Base-by-base conservation (phyloP, 2,113 vertebrate genomes). In the Oostethus manadensis region DNA sequence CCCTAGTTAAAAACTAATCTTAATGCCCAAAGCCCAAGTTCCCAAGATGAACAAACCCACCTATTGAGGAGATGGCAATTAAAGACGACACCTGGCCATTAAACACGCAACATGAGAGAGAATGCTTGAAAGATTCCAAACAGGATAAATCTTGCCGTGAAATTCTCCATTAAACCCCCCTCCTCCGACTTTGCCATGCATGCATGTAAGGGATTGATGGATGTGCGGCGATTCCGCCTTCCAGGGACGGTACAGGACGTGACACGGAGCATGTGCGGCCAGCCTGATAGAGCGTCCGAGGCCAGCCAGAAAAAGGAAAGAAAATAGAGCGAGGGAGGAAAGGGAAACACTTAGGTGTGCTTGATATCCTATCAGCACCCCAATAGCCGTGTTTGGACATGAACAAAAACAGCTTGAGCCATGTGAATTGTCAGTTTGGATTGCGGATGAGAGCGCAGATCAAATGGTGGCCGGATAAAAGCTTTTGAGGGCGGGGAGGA, bases 301-400 rank as follows among this genome's bases (percentile, higher is more conserved):
- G 80, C 77, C 71, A 68, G 78, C 68, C 78, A 85, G 84, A 78
- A 84, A 81, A n/a, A 81, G 83, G 76, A 86, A 85, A 81, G 82
- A 81, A 84, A 83, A 85, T 81, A 85, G 79, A 80, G 82, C 74
- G 72, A 74, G 77, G 55, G 75, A 80, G 85, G 85, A 87, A 85
- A 85, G 63, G 84, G 87, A 87, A 88, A 79, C 84, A 85, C 80
- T 84, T 86, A 87, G 81, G 81, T 84, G 80, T 75, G 83, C 76
- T 82, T 83, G 75, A 84, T 86, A 86, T 82, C 77, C 80, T 77
- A 85, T 82, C 80, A 79, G 80, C 65, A 56, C 66, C 74, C 38
- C 76, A 80, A 80, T 83, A 82, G 76, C 81, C 77, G 80, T 82
- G 77, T 56, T 63, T 42, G 53, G 70, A 68, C 59, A 72, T 86